These are phyloP conservation scores for Pan troglodytes DNA, from an alignment of 2,113 vertebrate species.

Conservation along the genomic window NHGRI_mPanTro3-v2.1_pri NC_072411.2:24371501-24372000, in stretches of 20 bases:
- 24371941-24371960: neutral
- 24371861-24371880: neutral
- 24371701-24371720: neutral
- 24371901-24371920: neutral
- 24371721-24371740: neutral
- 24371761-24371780: neutral
- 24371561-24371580: neutral
- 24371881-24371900: neutral
- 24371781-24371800: too few relatives aligned
- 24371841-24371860: neutral
- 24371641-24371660: rapidly evolving
- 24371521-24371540: neutral
- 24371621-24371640: neutral
- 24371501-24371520: neutral
- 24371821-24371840: neutral
- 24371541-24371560: neutral
- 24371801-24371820: neutral
- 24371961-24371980: neutral
- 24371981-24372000: neutral
- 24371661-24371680: neutral
- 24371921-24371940: neutral
- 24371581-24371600: neutral
- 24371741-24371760: neutral
- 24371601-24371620: neutral
- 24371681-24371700: neutral